A percentile compares a stretch with the other conserved stretches of the same genome.
Conservation (phyloP, 2,888 invertebrate species). For the Operophtera brumata region DNA sequence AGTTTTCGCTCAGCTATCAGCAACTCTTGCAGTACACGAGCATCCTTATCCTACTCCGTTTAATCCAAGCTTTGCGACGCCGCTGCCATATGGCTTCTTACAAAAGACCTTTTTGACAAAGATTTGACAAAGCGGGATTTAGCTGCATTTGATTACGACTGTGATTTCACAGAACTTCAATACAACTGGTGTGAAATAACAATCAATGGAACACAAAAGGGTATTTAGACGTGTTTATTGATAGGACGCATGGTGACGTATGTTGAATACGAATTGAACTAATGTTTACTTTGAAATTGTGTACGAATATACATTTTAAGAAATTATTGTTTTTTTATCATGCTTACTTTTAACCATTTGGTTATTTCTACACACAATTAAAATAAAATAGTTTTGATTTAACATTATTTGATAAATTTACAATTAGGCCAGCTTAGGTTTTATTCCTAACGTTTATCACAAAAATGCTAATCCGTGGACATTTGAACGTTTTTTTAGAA, state of each 20-base stretch:
- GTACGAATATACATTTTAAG: not conserved
- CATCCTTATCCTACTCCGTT: conserved; percentile 43
- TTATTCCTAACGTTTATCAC: no score
- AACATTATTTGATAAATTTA: no score
- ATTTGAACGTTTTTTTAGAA: no score
- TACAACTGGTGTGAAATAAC: conserved; percentile 66
- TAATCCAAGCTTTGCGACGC: conserved; percentile 63
- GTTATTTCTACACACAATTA: no score
- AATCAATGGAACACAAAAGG: conserved; percentile 40
- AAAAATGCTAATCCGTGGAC: no score
- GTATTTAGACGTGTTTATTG: conserved; percentile 47
- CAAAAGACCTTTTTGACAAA: conserved; percentile 54
- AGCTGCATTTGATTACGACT: conserved; percentile 62
- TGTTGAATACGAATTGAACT: conserved; percentile 35
- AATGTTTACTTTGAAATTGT: conserved; percentile 27
- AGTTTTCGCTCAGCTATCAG: not conserved
- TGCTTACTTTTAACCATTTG: no score
- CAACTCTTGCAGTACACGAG: conserved; percentile 1
- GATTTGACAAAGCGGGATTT: conserved; percentile 58
- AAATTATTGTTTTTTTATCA: not conserved
- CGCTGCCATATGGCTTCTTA: conserved; percentile 73
- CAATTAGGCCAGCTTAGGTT: no score
- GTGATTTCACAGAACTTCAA: conserved; percentile 59
- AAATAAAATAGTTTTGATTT: no score
- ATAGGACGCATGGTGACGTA: conserved; percentile 31